Evolutionary conservation across 1,140 invertebrate genomes (phyloP), one percentile per base, ranked within the genome.

Genomic region (Tigriopus japonicus): DNA sequence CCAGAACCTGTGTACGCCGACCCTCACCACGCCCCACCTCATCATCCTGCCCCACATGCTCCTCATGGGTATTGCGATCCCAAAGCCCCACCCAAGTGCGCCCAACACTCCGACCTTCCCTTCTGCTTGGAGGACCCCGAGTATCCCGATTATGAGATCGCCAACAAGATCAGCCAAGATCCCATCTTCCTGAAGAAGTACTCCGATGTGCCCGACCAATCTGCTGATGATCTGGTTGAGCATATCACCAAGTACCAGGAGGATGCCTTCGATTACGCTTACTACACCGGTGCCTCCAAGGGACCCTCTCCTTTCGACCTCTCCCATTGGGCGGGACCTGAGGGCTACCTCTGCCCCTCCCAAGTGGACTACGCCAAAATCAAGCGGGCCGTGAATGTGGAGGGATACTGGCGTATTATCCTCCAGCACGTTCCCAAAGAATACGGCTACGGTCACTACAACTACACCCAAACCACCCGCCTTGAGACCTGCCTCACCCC

Each of bases 11-110:
- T 35, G 28, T 35, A 35, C 28, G 2, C 52, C 52, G 15, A 17
- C 15, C 52, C 15, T 54, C 71, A 19, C 73, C 68, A 41, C 69
- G 68, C 49, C 65, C 64, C 21, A 64, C 63, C 62, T 68, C 52
- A 54, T 53, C 64, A 63, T 66, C 61, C 56, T 70, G 70, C 64
- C 67, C 70, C 21, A 70, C 70, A 17, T 68, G 65, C 43, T 70
- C 69, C 53, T 68, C 62, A 24, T 74, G 74, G 24, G 70, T 65
- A 54, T 68, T 70, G 14, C 66, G 63, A 67, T 62, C 64, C 58
- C 19, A 67, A 62, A 42, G 62, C 59, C 21, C 60, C 66, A 17
- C 66, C 66, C 1, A 28, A 58, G 24, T 67, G 66, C 54, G 64
- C 65, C 43, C 58, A 64, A 1, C 62, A 64, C 51, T 42, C 65